phyloP scores from a whole-genome alignment of 2,888 invertebrate genomes.

The Folsomia candida region DNA sequence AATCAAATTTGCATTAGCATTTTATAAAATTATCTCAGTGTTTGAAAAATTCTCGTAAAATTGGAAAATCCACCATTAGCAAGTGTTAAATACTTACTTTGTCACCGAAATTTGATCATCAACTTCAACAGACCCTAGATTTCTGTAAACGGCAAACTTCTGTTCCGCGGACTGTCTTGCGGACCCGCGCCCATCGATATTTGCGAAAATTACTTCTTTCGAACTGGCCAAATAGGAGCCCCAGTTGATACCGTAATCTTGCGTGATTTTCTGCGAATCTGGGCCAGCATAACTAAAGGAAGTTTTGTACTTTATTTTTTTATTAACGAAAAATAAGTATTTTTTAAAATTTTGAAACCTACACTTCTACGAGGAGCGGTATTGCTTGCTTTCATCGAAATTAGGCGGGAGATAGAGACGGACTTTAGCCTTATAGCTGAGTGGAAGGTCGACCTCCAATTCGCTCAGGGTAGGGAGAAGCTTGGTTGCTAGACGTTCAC shows the following conservation, averaged over 20 bases:
- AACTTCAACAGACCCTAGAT: constrained; percentile 84
- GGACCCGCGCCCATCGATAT: too few relatives aligned
- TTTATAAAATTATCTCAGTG: too few relatives aligned
- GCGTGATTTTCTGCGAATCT: constrained; percentile 77
- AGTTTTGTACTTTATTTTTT: neutral
- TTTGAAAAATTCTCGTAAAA: too few relatives aligned
- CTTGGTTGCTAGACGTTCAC: constrained; percentile 20
- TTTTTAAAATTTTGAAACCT: constrained; percentile 59
- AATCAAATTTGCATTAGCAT: too few relatives aligned
- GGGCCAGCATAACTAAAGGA: constrained; percentile 81
- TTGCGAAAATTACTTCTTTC: too few relatives aligned
- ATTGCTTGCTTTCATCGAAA: constrained; percentile 66
- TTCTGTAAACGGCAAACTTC: constrained; percentile 76
- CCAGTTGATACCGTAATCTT: constrained; percentile 74
- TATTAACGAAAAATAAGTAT: neutral
- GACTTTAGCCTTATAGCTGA: constrained; percentile 55
- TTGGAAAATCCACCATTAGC: too few relatives aligned
- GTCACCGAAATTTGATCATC: too few relatives aligned
- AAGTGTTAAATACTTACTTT: too few relatives aligned
- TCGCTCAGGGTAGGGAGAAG: constrained; percentile 25
- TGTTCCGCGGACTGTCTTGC: too few relatives aligned
- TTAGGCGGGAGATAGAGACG: constrained; percentile 71
- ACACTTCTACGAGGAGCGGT: constrained; percentile 81
- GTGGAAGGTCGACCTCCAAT: constrained; percentile 7
- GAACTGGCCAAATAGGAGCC: constrained; percentile 80